Base-by-base conservation (phyloP, 2,888 invertebrate genomes). In the Lithophane socia region DNA sequence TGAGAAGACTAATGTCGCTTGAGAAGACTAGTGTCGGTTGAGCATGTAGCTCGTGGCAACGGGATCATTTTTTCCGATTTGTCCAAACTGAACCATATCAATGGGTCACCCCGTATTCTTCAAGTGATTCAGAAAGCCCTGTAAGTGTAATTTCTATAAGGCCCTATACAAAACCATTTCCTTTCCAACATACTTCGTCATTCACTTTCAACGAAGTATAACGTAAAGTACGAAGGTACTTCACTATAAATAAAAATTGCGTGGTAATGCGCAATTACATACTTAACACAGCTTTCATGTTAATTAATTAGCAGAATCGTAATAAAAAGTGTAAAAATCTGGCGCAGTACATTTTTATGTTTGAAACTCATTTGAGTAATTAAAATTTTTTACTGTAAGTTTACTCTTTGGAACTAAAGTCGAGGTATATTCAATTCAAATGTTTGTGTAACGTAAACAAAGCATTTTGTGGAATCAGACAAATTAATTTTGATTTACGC, bases 251-350 rank as follows among this genome's bases (percentile, higher is more conserved):
- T 68, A 37, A 82, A 56, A 82, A 60, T 75, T 12, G 68, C 82
- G 76, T 79, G 76, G 16, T 52, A 29, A 37, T 65, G n/a, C 8
- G 64, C 58, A 64, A 52, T 82, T 79, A 75, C 10, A 68, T 64
- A 64, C 21, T 74, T 9, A 49, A 61, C 75, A 44, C 24, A 37
- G 67, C 52, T 75, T 79, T 64, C 24, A 60, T 68, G 58, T 52
- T 82, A 68, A 79, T 68, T 79, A 64, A 58, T 82, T 67, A 82
- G 52, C 54, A 68, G 21, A 75, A 24, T n/a, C 16, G 21, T 58
- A 64, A 68, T 82, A 64, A 68, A 79, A 75, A 9, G 21, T n/a
- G 16, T 58, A 58, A 68, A 47, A 81, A 79, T 75, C 65, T 61
- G 56, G 13, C n/a, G 4, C 0, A 49, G 75, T 61, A 75, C 8